Base-by-base conservation (phyloP, 2,113 vertebrate species). In the Pomatostomus ruficeps region DNA sequence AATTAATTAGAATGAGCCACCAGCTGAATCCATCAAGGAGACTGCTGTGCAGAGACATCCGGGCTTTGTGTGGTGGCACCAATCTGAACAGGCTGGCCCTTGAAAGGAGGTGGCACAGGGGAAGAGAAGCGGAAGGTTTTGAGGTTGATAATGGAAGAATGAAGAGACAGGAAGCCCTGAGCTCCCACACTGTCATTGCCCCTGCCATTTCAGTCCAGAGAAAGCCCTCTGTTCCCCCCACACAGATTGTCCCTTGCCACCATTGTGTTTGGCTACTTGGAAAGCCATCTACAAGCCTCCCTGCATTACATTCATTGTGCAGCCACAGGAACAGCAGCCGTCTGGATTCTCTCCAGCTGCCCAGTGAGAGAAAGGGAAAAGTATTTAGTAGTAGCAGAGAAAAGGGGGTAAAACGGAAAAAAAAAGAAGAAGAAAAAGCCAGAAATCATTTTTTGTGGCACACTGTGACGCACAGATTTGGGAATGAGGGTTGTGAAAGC, bases 401-500 rank as follows among this genome's bases (percentile, higher is more conserved):
- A 95, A 91, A 76, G 36, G 19, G 5, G 33, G 23, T 15, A 7
- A 28, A 79, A 25, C 55, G 62, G 77, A 38, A 43, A 49, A 28
- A 12, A 33, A 57, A 48, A 36, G 8, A 31, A 72, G 49, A 74
- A 78, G 17, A 48, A 68, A 68, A 88, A 75, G 15, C 25, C 66
- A 93, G 86, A 88, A 92, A 95, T 84, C 11, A 70, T 92, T 95
- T 97, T 95, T 91, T 91, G 87, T 96, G 95, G 94, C 91, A 88
- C 68, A 38, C 73, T 72, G 16, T 91, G 93, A 95, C 68, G 78
- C 87, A 95, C 72, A 58, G 95, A 84, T 91, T 89, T 70, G 88
- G 92, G 88, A 96, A 95, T 66, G 88, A 93, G 87, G 75, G 70
- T 73, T 90, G 88, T 97, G 94, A 96, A 95, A 93, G 95, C 87